Base-by-base conservation (phyloP, 1,140 invertebrate genomes). In the Heliothis virescens region DNA sequence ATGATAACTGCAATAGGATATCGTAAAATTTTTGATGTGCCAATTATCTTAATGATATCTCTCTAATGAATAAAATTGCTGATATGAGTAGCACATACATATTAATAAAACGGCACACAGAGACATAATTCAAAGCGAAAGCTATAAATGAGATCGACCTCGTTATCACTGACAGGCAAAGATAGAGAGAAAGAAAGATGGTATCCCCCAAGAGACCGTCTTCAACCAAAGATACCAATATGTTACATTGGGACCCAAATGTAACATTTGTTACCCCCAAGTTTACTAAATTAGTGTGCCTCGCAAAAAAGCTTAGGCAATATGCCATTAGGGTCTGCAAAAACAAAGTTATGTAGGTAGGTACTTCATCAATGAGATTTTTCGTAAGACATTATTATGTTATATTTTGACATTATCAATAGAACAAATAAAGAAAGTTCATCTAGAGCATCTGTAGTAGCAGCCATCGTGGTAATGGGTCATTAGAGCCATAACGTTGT, bases 131-230 rank as follows among this genome's bases (percentile, higher is more conserved):
- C 16, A 26, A 34, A 53, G 60, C 16, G 18, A 48, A 75, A 75
- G 72, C 72, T 75, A 85, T 84, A 87, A 88, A 88, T 87, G 83
- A 84, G 80, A 82, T 85, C 79, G 77, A 57, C 72, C 80, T 87
- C 79, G 83, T 86, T 89, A 87, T 88, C 86, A 83, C 80, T 82
- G 74, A 63, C 74, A 87, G 82, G 79, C 62, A 53, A 63, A 86
- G 81, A 86, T 88, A 82, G 86, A 82, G 86, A 83, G 74, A 52
- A 86, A 88, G 82, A 90, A 89, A 86, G 79, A 88, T 86, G 81
- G 84, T 79, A 76, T 76, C 75, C 85, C 86, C 83, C 85, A 13
- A 63, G 86, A 86, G 86, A 83, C 63, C 81, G 21, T 80, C 82
- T 73, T 79, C 82, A 80, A 79, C 67, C 69, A 59, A 74, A 78